Percentiles rank a stretch among this genome's conserved stretches.
These are phyloP conservation scores for Dryomyza anilis DNA, from an alignment of 2,888 invertebrate species.

Conservation along the genomic window DNA sequence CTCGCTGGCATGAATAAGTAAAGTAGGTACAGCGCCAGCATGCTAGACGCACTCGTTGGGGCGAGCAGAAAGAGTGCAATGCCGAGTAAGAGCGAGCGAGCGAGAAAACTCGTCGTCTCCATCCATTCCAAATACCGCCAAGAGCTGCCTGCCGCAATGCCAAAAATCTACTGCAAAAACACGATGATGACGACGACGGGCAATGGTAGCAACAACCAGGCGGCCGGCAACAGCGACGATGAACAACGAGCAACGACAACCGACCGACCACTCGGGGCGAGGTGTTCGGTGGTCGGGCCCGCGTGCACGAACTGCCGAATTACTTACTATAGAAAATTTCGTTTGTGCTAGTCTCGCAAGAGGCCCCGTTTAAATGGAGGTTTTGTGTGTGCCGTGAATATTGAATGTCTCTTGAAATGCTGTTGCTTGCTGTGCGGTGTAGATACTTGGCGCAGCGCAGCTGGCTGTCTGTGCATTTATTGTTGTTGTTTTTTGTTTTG, in stretches of 20 bases:
- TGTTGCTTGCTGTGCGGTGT: neutral
- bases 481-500: neutral
- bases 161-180: neutral
- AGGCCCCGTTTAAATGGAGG: constrained; percentile 4
- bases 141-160: neutral
- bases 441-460: neutral
- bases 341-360: constrained; percentile 21
- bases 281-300: too few relatives aligned
- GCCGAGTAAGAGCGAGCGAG: neutral
- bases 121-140: neutral
- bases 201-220: neutral
- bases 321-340: constrained; percentile 17
- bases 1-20: neutral
- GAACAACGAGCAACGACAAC: too few relatives aligned
- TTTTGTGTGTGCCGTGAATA: constrained; percentile 5
- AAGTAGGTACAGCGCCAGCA: neutral
- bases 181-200: neutral
- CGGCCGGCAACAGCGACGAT: neutral
- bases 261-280: too few relatives aligned
- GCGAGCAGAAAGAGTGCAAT: neutral
- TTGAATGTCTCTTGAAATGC: neutral
- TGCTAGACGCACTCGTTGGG: too few relatives aligned
- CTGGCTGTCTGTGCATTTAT: neutral
- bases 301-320: neutral
- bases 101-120: neutral